Evolutionary conservation across 1,140 invertebrate genomes (phyloP), one percentile per base, ranked within the genome.

Genomic region (Cotesia vestalis): DNA sequence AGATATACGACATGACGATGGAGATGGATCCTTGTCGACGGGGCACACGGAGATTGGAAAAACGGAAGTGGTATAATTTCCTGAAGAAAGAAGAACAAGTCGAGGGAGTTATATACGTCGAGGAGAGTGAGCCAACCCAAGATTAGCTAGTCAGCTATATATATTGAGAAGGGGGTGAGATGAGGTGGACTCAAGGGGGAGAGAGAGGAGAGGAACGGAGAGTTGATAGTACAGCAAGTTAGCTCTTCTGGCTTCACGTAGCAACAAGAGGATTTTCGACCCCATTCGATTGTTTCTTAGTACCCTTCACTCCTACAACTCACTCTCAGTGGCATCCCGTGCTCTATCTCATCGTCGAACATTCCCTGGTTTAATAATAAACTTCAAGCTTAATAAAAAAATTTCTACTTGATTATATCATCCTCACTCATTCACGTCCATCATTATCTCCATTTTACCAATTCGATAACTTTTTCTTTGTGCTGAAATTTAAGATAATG

Each of bases 241-340:
- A 76, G 79, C 78, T 81, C 81, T 78, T 72, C 73, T 72, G 77
- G 76, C 74, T 78, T 78, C 76, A 75, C 79, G 78, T 81, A 81
- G 79, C 78, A 82, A 80, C 79, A 77, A 75, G 77, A 80, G 79
- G 74, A 79, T 79, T 79, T 81, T 79, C 78, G 77, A 79, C 78
- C 77, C 77, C 72, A 77, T 80, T 81, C 79, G 79, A 80, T 83
- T 81, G 80, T 81, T 78, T 75, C 80, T 78, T 76, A 73, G 72
- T 77, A 75, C 73, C 36, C 67, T 71, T 51, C 27, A 8, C 66
- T 66, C 71, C 64, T 64, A 17, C 70, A 57, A 40, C 40, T 66
- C 38, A 27, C 61, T 72, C 66, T 62, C 73, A 66, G 57, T 64
- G 71, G 68, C 46, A 69, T 71, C 68, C 38, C 75, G 55, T 59